A percentile compares a stretch with the other conserved stretches of the same genome.
These are phyloP conservation scores for Percopsis omiscomaycus DNA, from an alignment of 2,797 vertebrate species.

Conservation along the genomic window DNA sequence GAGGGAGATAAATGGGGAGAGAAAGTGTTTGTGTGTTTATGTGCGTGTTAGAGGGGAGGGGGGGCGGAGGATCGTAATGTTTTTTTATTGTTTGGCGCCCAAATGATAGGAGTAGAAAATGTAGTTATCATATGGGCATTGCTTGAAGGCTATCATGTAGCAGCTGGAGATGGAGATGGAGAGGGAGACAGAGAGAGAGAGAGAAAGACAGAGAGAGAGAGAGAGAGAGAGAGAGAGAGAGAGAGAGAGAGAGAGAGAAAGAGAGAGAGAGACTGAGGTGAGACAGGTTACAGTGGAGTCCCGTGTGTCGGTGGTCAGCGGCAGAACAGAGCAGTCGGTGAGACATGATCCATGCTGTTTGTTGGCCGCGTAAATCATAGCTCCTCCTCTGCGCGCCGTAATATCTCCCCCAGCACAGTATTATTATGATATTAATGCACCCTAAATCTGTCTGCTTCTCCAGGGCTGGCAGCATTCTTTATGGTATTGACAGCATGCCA, in stretches of 20 bases:
- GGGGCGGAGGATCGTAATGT: too few species aligned
- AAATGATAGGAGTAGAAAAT: too few species aligned
- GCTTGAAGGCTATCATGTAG: too few species aligned
- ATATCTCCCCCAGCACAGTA: conserved; percentile 68
- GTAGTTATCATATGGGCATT: too few species aligned
- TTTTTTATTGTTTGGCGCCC: too few species aligned
- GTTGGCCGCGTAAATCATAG: conserved; percentile 72
- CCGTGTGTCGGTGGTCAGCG: conserved; percentile 26
- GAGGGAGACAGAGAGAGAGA: background rate
- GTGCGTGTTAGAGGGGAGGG: too few species aligned
- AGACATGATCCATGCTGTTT: conserved; percentile 64
- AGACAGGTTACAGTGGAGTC: background rate
- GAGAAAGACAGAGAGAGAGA: conserved; percentile 8
- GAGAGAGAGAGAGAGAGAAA: background rate
- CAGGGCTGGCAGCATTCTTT: conserved; percentile 89
- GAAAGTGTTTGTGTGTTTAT: too few species aligned
- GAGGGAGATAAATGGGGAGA: too few species aligned
- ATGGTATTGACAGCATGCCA: conserved; percentile 99
- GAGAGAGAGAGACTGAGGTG: background rate
- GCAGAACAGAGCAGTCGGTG: conserved; percentile 49
- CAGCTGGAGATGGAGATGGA: background rate
- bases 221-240: background rate
- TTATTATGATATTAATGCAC: conserved; percentile 85
- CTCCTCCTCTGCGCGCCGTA: conserved; percentile 56
- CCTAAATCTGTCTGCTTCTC: conserved; percentile 80